Percentiles rank a stretch among this genome's conserved stretches.
Conservation (phyloP, 2,797 vertebrate genomes). For the Paedocypris micromegethes region DNA sequence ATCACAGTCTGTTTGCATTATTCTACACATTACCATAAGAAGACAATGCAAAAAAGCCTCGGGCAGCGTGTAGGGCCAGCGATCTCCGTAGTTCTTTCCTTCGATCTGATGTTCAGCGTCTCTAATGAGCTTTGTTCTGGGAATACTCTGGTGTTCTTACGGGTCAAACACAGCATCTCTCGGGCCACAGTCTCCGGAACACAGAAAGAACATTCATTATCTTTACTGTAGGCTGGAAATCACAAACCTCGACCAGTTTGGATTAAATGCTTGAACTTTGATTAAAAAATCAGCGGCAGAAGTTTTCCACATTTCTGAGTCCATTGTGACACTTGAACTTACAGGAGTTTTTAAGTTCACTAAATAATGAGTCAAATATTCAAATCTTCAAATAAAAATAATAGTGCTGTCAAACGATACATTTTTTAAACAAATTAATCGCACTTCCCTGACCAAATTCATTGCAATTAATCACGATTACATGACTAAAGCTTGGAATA, state of each 20-base stretch:
- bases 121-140: conserved; percentile 33
- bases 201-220: conserved; percentile 31
- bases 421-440: too few relatives aligned
- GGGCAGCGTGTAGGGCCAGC: conserved; percentile 7
- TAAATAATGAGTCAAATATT: too few relatives aligned
- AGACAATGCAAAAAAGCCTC: conserved; percentile 18
- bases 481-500: too few relatives aligned
- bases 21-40: neutral
- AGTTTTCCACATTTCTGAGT: too few relatives aligned
- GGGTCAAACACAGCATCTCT: conserved; percentile 14
- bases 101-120: conserved; percentile 13
- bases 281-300: neutral
- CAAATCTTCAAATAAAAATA: too few relatives aligned
- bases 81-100: conserved; percentile 2
- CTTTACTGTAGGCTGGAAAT: too few relatives aligned
- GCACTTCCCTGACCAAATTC: too few relatives aligned
- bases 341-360: too few relatives aligned
- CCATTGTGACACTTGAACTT: too few relatives aligned
- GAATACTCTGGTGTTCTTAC: conserved; percentile 6
- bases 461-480: too few relatives aligned
- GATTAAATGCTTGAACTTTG: neutral
- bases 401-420: too few relatives aligned
- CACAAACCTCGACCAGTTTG: neutral
- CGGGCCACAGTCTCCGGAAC: conserved; percentile 13
- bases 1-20: neutral